Evolutionary conservation across 1,140 invertebrate species (phyloP).

Genomic region (Bombus waltoni): DNA sequence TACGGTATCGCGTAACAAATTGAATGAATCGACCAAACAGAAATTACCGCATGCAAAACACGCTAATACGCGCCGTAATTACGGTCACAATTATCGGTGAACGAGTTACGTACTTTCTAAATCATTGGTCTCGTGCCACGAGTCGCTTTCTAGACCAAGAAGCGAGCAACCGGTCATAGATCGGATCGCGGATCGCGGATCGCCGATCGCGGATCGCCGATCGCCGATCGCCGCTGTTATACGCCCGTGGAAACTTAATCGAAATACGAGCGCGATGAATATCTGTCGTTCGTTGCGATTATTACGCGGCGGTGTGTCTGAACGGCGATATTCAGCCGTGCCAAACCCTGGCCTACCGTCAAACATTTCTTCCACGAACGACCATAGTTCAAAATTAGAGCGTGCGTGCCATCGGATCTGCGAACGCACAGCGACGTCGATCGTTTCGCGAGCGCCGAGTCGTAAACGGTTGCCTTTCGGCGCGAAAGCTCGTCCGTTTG

Average conservation of each 20-base stretch:
- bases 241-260: neutral
- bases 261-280: slow-evolving; percentile 23
- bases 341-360: slow-evolving; percentile 3
- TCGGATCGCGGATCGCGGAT: neutral
- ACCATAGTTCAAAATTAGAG: slow-evolving; percentile 58
- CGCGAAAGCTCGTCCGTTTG: neutral
- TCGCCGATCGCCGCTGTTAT: neutral
- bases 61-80: neutral
- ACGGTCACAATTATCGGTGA: neutral
- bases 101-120: slow-evolving; percentile 9
- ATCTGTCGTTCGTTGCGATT: slow-evolving; percentile 22
- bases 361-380: slow-evolving; percentile 49
- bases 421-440: neutral
- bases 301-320: neutral
- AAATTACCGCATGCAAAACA: neutral
- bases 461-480: slow-evolving; percentile 27
- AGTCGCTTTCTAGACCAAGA: neutral
- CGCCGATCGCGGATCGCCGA: neutral
- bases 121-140: neutral
- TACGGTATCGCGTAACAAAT: slow-evolving; percentile 1
- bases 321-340: neutral
- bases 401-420: slow-evolving; percentile 20
- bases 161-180: neutral
- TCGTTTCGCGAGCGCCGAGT: neutral
- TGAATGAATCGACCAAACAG: neutral